A percentile compares a stretch with the other conserved stretches of the same genome.
Conservation (phyloP, 2,113 vertebrate species). For the Leucosticte australis region DNA sequence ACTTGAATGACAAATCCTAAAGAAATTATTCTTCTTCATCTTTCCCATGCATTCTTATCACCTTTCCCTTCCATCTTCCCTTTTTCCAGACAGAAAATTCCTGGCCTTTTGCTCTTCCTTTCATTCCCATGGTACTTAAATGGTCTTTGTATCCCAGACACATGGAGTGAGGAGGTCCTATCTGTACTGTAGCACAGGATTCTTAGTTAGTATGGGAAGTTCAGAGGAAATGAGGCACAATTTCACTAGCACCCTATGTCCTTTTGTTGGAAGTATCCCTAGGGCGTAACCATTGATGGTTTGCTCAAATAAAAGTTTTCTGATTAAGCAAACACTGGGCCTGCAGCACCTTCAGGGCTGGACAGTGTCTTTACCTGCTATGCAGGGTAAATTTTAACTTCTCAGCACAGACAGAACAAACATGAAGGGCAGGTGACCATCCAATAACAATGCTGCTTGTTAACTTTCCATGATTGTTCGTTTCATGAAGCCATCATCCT, state of each 20-base stretch:
- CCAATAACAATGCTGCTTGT: background rate
- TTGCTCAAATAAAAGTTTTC: background rate
- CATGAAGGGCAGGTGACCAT: accelerated
- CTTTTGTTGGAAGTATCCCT: background rate
- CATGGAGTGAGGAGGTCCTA: background rate
- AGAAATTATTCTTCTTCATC: background rate
- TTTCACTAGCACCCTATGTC: background rate
- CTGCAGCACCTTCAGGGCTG: background rate
- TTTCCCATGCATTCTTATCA: background rate
- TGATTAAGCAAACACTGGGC: background rate
- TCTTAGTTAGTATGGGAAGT: background rate
- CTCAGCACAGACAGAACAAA: background rate
- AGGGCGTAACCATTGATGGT: background rate
- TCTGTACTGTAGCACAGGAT: background rate
- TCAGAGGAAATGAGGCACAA: background rate
- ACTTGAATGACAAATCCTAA: background rate
- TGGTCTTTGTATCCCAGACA: background rate
- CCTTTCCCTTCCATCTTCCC: background rate
- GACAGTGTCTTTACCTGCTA: background rate
- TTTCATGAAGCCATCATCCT: background rate
- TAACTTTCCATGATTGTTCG: background rate
- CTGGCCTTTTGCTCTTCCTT: background rate
- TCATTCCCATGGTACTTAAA: background rate
- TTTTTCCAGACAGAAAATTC: background rate
- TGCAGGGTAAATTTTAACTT: background rate